These are phyloP conservation scores for Verasper variegatus DNA, from an alignment of 2,113 vertebrate species.

Conservation along the genomic window DNA sequence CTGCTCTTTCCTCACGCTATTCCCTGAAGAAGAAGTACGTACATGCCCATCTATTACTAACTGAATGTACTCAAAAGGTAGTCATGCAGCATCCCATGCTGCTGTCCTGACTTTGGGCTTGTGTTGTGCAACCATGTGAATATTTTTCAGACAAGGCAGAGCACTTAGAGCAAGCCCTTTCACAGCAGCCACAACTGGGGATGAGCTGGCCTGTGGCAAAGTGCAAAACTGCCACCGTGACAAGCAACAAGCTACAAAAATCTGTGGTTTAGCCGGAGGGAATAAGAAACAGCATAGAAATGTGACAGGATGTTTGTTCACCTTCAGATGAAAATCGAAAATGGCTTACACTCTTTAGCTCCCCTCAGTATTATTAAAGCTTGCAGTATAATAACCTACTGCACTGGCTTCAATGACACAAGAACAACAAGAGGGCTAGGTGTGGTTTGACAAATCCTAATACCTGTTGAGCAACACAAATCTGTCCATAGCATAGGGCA, in stretches of 20 bases:
- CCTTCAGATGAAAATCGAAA: slow-evolving; percentile 5
- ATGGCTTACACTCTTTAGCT: not conserved
- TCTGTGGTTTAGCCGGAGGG: slow-evolving; percentile 29
- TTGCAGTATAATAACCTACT: not conserved
- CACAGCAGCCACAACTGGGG: slow-evolving; percentile 9
- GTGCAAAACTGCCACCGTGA: slow-evolving; percentile 31
- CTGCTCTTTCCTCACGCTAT: slow-evolving; percentile 31
- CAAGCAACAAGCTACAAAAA: slow-evolving; percentile 16
- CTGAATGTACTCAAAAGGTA: slow-evolving; percentile 42
- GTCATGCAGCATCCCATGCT: slow-evolving; percentile 27
- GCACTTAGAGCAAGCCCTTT: slow-evolving; percentile 34
- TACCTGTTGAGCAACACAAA: not conserved
- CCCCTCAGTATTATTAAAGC: not conserved
- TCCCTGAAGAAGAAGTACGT: slow-evolving; percentile 42
- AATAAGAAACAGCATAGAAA: slow-evolving; percentile 26
- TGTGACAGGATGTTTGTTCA: not conserved
- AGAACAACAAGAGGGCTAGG: not conserved
- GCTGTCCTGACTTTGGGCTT: slow-evolving; percentile 44
- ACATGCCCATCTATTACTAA: slow-evolving; percentile 36
- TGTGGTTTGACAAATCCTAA: not conserved
- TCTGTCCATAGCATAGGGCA: no score
- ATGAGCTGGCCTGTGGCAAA: slow-evolving; percentile 17
- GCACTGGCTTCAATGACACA: not conserved
- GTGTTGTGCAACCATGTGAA: slow-evolving; percentile 59
- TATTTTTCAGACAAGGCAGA: slow-evolving; percentile 45